Percentiles rank a stretch among this genome's conserved stretches.
Evolutionary conservation across 2,797 vertebrate species (phyloP).

Genomic region (Hyperoplus lanceolatus): DNA sequence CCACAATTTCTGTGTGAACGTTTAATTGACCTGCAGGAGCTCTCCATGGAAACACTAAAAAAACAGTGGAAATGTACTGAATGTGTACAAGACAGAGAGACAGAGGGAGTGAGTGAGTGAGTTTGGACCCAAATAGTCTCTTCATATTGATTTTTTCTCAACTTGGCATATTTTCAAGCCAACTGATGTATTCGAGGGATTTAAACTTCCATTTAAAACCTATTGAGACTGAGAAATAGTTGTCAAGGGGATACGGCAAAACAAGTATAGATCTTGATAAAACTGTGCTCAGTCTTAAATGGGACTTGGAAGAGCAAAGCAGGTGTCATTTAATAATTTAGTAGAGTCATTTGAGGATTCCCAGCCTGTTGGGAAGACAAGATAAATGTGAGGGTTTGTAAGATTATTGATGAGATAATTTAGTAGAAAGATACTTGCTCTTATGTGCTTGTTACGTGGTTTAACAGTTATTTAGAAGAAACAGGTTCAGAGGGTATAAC

Average conservation of each 20-base stretch:
- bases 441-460: neutral
- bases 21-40: neutral
- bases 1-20: too few relatives aligned
- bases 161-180: slow-evolving; percentile 48
- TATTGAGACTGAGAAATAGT: slow-evolving; percentile 6
- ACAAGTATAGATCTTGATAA: slow-evolving; percentile 10
- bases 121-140: slow-evolving; percentile 28
- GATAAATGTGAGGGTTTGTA: too few relatives aligned
- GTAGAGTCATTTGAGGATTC: neutral
- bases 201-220: slow-evolving; percentile 38
- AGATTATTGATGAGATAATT: too few relatives aligned
- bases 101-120: neutral
- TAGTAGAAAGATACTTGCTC: neutral
- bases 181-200: slow-evolving; percentile 39
- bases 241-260: slow-evolving; percentile 21
- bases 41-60: neutral
- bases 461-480: slow-evolving; percentile 1
- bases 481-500: neutral
- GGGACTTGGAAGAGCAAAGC: neutral
- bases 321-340: neutral
- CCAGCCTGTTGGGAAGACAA: too few relatives aligned
- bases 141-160: slow-evolving; percentile 55
- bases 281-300: neutral
- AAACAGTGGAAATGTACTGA: neutral
- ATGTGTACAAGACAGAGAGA: neutral